Conservation (phyloP, 2,797 vertebrate genomes). For the Botia almorhae region DNA sequence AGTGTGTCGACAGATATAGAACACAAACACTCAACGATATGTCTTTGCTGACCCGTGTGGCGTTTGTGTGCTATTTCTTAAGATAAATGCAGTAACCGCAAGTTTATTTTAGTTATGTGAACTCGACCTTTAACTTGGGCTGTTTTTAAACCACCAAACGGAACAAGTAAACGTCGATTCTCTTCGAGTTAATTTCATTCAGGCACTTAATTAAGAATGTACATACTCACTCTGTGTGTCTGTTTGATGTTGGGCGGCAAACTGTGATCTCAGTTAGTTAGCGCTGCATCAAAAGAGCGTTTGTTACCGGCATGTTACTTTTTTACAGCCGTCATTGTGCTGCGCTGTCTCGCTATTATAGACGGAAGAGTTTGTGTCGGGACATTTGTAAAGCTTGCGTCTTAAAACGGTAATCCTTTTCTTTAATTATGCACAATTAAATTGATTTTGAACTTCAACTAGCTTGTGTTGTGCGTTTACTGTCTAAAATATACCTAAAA, state of each 20-base stretch:
- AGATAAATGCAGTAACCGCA: conserved; percentile 11
- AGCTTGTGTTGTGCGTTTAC: too few relatives aligned
- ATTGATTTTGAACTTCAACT: too few relatives aligned
- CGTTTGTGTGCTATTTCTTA: conserved; percentile 34
- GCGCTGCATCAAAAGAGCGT: conserved; percentile 41
- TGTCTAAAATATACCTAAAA: too few relatives aligned
- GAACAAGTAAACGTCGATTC: background rate
- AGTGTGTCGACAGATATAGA: conserved; percentile 21
- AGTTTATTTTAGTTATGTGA: conserved; percentile 3
- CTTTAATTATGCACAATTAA: too few relatives aligned
- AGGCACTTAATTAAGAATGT: conserved; percentile 22
- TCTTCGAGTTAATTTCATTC: conserved; percentile 8
- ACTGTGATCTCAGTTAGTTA: conserved; percentile 26
- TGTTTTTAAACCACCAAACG: conserved; percentile 15
- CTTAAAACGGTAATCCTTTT: too few relatives aligned
- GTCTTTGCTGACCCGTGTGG: conserved; percentile 1
- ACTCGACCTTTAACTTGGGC: conserved; percentile 8
- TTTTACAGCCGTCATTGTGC: conserved; percentile 22
- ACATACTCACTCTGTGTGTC: conserved; percentile 14
- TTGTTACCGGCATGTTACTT: conserved; percentile 34
- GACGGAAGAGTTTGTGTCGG: background rate
- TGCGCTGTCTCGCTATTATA: background rate
- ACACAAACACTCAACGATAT: conserved; percentile 13
- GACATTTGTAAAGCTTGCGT: conserved; percentile 1
- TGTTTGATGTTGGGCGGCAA: conserved; percentile 44